Evolutionary conservation across 2,888 invertebrate species (phyloP).

Genomic region (Odontocerum albicorne): DNA sequence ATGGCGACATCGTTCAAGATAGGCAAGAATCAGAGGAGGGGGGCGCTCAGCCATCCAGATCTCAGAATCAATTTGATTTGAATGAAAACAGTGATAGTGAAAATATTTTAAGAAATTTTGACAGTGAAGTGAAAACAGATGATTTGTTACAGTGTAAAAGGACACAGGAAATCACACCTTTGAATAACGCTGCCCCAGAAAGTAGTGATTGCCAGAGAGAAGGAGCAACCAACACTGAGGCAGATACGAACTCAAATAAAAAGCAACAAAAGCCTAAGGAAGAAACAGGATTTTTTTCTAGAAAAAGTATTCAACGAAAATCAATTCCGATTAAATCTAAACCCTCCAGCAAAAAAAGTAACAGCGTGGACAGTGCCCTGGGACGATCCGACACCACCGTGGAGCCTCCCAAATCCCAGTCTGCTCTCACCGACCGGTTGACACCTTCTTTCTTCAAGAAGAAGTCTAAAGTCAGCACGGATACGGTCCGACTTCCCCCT

Average conservation of each 20-base stretch:
- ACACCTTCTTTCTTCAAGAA: constrained; percentile 56
- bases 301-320: constrained; percentile 51
- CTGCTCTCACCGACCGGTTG: constrained; percentile 50
- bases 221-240: constrained; percentile 27
- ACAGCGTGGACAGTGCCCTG: constrained; percentile 39
- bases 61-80: constrained; percentile 24
- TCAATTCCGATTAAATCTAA: constrained; percentile 53
- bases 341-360: constrained; percentile 48
- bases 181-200: constrained; percentile 5
- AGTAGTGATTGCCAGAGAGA: constrained; percentile 24
- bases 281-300: constrained; percentile 47
- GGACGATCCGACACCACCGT: neutral
- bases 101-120: constrained; percentile 43
- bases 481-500: constrained; percentile 23
- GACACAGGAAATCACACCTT: no score
- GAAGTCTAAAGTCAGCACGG: constrained; percentile 44
- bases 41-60: constrained; percentile 13
- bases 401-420: constrained; percentile 41
- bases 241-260: constrained; percentile 20
- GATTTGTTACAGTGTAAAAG: constrained; percentile 44
- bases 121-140: constrained; percentile 51
- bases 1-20: constrained; percentile 17
- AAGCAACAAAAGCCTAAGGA: constrained; percentile 37
- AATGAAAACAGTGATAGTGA: constrained; percentile 17
- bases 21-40: neutral